These are phyloP conservation scores for Patella depressa DNA, from an alignment of 2,888 invertebrate genomes.

Conservation along the genomic window DNA sequence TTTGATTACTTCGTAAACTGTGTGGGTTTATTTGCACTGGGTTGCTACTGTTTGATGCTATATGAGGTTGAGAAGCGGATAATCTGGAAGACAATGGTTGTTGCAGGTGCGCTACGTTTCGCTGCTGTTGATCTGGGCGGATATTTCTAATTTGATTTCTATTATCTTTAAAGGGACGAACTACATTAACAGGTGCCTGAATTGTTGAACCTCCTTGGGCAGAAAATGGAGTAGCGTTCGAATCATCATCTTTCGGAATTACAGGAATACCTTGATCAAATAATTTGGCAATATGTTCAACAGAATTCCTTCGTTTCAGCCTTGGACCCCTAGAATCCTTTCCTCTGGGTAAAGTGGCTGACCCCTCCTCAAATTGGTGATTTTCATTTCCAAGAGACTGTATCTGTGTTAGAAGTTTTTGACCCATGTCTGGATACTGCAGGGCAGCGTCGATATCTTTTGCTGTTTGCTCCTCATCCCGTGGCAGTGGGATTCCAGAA, in stretches of 20 bases:
- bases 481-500: background rate
- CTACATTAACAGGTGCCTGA: background rate
- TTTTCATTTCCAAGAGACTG: background rate
- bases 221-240: background rate
- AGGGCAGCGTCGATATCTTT: background rate
- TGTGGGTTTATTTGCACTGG: too few relatives aligned
- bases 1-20: background rate
- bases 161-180: background rate
- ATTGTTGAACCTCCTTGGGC: background rate
- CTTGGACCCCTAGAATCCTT: background rate
- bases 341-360: background rate
- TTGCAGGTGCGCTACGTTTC: background rate
- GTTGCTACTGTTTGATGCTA: background rate
- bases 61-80: constrained; percentile 1
- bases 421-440: constrained; percentile 1
- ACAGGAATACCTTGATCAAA: constrained; percentile 1
- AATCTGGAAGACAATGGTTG: background rate
- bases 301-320: background rate
- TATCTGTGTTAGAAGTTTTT: background rate
- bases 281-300: background rate
- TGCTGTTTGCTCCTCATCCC: background rate
- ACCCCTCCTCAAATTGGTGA: background rate
- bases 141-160: background rate
- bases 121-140: background rate
- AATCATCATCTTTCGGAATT: background rate